These are phyloP conservation scores for Beroe ovata DNA, from an alignment of 37 sponge, comb jelly and placozoan species.

Conservation along the genomic window DNA sequence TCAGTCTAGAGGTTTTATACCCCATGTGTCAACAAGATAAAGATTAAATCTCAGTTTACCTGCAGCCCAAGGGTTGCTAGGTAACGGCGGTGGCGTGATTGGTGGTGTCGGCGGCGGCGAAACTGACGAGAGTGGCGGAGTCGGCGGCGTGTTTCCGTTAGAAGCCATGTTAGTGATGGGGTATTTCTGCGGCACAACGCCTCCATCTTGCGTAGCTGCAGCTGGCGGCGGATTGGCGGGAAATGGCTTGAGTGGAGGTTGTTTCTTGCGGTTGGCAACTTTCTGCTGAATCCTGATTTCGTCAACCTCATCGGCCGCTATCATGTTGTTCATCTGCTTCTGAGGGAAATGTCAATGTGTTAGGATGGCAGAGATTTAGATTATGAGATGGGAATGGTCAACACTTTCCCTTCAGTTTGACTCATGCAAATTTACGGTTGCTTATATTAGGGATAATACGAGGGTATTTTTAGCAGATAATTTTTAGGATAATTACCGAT, in stretches of 20 bases:
- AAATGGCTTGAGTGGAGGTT: constrained; percentile 51
- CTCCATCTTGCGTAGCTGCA: too few relatives aligned
- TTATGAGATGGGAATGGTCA: too few relatives aligned
- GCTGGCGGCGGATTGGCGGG: neutral
- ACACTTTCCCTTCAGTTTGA: too few relatives aligned
- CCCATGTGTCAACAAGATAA: too few relatives aligned
- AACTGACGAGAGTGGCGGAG: neutral
- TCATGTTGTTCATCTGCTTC: constrained; percentile 61
- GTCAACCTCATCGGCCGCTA: constrained; percentile 9
- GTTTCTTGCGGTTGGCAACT: constrained; percentile 13
- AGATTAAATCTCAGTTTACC: too few relatives aligned
- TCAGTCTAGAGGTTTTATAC: too few relatives aligned
- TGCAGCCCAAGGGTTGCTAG: neutral
- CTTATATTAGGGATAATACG: too few relatives aligned
- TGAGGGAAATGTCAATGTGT: neutral
- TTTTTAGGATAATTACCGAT: too few relatives aligned
- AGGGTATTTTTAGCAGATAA: too few relatives aligned
- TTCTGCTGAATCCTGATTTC: constrained; percentile 30
- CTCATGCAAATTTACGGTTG: too few relatives aligned
- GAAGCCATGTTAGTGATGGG: neutral
- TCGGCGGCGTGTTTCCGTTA: constrained; percentile 9
- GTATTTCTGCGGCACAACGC: neutral
- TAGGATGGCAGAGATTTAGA: neutral
- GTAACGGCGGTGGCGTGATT: neutral
- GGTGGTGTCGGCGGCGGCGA: constrained; percentile 53